Percentiles rank a stretch among this genome's conserved stretches.
These are phyloP conservation scores for Sphecodes monilicornis DNA, from an alignment of 2,888 invertebrate species.

Conservation along the genomic window DNA sequence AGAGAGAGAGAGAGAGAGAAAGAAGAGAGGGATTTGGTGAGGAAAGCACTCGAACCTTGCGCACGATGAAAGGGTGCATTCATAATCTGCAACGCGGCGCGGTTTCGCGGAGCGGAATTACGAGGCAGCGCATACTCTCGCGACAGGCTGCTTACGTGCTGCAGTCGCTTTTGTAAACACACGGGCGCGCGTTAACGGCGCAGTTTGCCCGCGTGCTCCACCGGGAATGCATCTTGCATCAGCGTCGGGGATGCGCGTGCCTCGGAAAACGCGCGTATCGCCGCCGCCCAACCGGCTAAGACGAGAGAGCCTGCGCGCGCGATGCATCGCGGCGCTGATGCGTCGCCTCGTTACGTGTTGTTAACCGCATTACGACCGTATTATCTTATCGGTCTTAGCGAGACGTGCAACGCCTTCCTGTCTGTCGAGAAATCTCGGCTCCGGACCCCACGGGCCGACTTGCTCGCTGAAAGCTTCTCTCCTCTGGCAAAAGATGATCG, in stretches of 20 bases:
- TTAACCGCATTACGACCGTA: slow-evolving; percentile 54
- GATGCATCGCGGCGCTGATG: slow-evolving; percentile 39
- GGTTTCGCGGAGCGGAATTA: slow-evolving; percentile 44
- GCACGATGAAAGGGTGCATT: slow-evolving; percentile 68
- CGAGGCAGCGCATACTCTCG: not conserved
- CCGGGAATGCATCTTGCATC: slow-evolving; percentile 3
- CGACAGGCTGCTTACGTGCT: slow-evolving; percentile 13
- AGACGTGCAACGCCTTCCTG: slow-evolving; percentile 22
- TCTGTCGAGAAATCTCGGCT: slow-evolving; percentile 48
- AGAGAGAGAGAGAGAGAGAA: not conserved
- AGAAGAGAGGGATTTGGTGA: not conserved
- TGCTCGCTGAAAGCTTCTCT: not conserved
- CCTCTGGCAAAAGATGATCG: not conserved
- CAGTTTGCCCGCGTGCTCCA: slow-evolving; percentile 11
- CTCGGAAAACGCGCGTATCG: slow-evolving; percentile 15
- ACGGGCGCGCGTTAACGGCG: slow-evolving; percentile 25
- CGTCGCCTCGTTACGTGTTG: slow-evolving; percentile 55
- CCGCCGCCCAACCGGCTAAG: not conserved
- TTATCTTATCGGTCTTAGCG: slow-evolving; percentile 66
- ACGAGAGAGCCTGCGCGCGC: not conserved
- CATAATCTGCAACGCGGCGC: slow-evolving; percentile 67
- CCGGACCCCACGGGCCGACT: not conserved
- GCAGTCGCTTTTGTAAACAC: slow-evolving; percentile 57
- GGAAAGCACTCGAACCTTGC: slow-evolving; percentile 48
- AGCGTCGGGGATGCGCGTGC: slow-evolving; percentile 10